Base-by-base conservation (phyloP, 2,888 invertebrate genomes). In the Laothoe populi region DNA sequence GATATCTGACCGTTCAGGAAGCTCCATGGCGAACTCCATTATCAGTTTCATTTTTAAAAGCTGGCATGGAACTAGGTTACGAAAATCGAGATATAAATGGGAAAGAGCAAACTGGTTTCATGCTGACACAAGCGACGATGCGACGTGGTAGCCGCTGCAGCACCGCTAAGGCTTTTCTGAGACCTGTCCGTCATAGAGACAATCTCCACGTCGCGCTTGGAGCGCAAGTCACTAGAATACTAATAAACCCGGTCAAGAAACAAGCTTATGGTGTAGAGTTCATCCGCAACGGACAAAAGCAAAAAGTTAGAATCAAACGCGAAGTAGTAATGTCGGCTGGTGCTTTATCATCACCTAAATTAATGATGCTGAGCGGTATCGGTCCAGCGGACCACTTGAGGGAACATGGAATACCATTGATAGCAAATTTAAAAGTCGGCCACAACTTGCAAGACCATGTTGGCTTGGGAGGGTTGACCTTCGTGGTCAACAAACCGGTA, bases 291-390 rank as follows among this genome's bases (percentile, higher is more conserved):
- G 95, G 96, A 0, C 92, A 93, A 61, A 94, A 93, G 61, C 94
- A 95, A 60, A 91, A 94, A 53, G 96, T 96, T 0, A 92, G 95
- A 66, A 97, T 97, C 0, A 94, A 95, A 64, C 94, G 96, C 60
- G 98, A 98, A 84, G 95, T 99, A 0, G 94, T 99, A 7, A 90
- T 98, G 72, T 96, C 97, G 1, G 97, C 98, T 0, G 99, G 99
- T 0, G 95, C 98, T 0, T 95, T 99, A 42, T 96, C 97, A 60
- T 95, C 97, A 2, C 98, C 99, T 0, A 98, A 99, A 74, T 79
- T 99, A 21, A 93, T 99, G 69, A 97, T 98, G 98, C 82, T 99
- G 8, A 98, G 97, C 61, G 99, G 99, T 0, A 94, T 98, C 23
- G 97, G 97, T 0, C 97, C 97, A 0, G 94, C 94, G 2, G 96